These are phyloP conservation scores for Argopecten irradians DNA, from an alignment of 1,140 invertebrate species.

Conservation along the genomic window DNA sequence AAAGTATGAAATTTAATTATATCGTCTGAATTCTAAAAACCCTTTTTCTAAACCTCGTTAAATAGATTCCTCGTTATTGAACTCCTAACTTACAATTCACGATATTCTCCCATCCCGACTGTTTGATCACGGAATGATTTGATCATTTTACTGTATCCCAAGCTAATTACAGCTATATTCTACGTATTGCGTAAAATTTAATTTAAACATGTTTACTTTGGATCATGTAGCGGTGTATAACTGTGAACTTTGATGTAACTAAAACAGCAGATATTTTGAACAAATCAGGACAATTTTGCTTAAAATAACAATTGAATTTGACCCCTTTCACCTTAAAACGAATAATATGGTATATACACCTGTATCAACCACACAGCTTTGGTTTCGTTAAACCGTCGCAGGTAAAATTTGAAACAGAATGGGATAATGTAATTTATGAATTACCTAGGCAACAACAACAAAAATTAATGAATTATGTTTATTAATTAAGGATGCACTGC, in stretches of 20 bases:
- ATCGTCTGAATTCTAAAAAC: constrained; percentile 13
- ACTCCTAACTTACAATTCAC: neutral
- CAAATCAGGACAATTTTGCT: neutral
- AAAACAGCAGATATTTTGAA: neutral
- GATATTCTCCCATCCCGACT: neutral
- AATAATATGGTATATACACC: too few species aligned
- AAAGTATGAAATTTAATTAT: constrained; percentile 14
- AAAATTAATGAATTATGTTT: too few species aligned
- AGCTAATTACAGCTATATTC: neutral
- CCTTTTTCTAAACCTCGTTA: constrained; percentile 3
- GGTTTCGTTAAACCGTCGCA: too few species aligned
- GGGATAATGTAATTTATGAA: too few species aligned
- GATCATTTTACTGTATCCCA: neutral
- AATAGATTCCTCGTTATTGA: neutral
- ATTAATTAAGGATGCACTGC: too few species aligned
- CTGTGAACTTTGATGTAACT: neutral
- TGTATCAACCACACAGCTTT: too few species aligned
- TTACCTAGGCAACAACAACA: too few species aligned
- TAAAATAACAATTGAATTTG: too few species aligned
- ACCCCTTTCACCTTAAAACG: too few species aligned
- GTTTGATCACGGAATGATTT: constrained; percentile 7
- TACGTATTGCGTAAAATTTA: neutral
- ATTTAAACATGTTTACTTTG: neutral
- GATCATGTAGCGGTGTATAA: neutral
- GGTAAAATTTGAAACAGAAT: too few species aligned